Percentiles rank a stretch among this genome's conserved stretches.
phyloP scores from a whole-genome alignment of 2,797 vertebrate genomes.

The Ceyx erithaca region DNA sequence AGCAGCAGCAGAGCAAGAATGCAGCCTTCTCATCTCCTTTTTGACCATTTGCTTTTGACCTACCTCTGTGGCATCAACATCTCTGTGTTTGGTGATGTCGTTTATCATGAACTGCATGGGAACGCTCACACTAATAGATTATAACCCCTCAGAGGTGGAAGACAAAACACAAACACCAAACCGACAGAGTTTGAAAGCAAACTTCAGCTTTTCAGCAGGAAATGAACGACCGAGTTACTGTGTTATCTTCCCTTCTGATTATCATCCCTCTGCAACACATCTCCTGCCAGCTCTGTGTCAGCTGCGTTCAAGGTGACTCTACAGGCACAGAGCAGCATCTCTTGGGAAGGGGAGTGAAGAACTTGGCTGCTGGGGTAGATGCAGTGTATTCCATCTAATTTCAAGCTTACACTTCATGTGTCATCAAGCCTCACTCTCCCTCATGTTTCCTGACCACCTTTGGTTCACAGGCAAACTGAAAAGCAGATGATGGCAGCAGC shows the following conservation, averaged over 20 bases:
- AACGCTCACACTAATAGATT: neutral
- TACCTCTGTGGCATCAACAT: fast-evolving
- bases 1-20: neutral
- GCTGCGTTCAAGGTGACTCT: fast-evolving
- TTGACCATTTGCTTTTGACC: neutral
- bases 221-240: neutral
- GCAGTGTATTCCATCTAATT: fast-evolving
- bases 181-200: neutral
- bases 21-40: neutral
- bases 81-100: fast-evolving
- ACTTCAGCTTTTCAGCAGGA: neutral
- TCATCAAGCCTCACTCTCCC: neutral
- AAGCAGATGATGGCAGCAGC: too few species aligned
- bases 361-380: fast-evolving
- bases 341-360: neutral
- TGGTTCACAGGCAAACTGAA: neutral
- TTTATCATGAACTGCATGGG: neutral
- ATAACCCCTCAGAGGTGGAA: neutral
- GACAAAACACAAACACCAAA: neutral
- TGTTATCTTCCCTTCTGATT: neutral
- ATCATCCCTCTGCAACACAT: neutral
- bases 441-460: neutral
- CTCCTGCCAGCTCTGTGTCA: neutral
- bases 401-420: neutral
- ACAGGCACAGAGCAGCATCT: neutral